These are phyloP conservation scores for Dicyrtoma fusca DNA, from an alignment of 2,888 invertebrate genomes.

Conservation along the genomic window DNA sequence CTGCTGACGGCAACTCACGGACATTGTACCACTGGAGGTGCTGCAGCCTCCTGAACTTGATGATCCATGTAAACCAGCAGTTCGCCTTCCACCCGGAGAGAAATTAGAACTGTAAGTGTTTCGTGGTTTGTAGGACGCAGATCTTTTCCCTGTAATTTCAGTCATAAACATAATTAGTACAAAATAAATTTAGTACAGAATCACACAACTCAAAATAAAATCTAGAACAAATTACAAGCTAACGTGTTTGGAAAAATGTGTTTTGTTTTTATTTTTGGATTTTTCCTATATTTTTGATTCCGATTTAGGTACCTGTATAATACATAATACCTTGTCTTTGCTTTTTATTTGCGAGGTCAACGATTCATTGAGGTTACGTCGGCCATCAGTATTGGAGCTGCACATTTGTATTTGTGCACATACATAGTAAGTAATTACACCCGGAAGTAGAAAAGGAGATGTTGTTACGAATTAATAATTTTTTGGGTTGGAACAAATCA, in stretches of 20 bases:
- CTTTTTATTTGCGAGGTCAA: neutral
- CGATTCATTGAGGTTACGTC: too few relatives aligned
- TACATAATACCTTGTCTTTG: too few relatives aligned
- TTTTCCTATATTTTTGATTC: neutral
- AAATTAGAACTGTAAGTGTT: conserved; percentile 50
- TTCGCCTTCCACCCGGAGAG: conserved; percentile 45
- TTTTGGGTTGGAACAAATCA: neutral
- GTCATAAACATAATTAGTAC: too few relatives aligned
- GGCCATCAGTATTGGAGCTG: neutral
- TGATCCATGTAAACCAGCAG: conserved; percentile 42
- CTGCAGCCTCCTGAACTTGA: conserved; percentile 39
- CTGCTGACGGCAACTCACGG: conserved; percentile 23
- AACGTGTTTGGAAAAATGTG: too few relatives aligned
- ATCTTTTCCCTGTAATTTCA: conserved; percentile 53
- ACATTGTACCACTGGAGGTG: neutral
- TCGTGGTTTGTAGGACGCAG: conserved; percentile 53
- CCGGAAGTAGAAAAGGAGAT: neutral
- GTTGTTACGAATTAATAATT: neutral
- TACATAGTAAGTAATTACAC: neutral
- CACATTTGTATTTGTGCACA: neutral
- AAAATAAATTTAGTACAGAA: too few relatives aligned
- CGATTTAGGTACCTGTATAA: too few relatives aligned
- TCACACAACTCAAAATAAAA: too few relatives aligned
- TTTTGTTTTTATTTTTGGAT: neutral
- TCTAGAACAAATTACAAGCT: too few relatives aligned